Evolutionary conservation across 1,140 invertebrate species (phyloP).

Genomic region (Zaprionus ghesquierei): DNA sequence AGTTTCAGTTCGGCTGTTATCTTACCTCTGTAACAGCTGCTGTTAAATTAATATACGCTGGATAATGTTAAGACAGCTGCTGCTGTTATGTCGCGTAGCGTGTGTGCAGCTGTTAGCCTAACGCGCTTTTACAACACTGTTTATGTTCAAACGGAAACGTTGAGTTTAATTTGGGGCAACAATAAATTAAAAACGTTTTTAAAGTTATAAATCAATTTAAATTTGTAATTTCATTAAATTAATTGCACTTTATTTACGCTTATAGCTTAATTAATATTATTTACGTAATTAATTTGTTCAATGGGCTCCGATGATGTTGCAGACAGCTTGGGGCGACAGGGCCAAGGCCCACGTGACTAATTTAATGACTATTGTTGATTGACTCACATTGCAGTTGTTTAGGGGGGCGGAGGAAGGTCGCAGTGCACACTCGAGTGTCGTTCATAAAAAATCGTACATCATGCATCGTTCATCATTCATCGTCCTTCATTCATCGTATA

Average conservation of each 20-base stretch:
- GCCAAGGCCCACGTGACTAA: slow-evolving; percentile 35
- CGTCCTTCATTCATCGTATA: slow-evolving; percentile 21
- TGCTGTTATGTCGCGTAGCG: not conserved
- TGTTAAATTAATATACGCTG: not conserved
- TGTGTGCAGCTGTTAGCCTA: not conserved
- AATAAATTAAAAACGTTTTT: not conserved
- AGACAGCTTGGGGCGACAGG: slow-evolving; percentile 6
- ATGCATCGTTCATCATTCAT: slow-evolving; percentile 1
- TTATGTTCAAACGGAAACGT: not conserved
- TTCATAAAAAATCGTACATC: not conserved
- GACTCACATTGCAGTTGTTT: slow-evolving; percentile 44
- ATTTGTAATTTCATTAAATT: slow-evolving; percentile 26
- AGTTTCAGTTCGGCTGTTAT: not conserved
- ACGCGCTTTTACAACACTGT: slow-evolving; percentile 4
- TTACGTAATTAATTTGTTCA: slow-evolving; percentile 57
- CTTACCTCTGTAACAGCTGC: not conserved
- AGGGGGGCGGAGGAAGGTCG: not conserved
- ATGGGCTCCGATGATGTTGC: slow-evolving; percentile 19
- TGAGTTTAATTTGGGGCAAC: not conserved
- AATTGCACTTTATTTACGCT: slow-evolving; percentile 64
- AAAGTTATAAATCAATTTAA: not conserved
- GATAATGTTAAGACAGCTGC: slow-evolving; percentile 1
- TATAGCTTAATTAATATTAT: slow-evolving; percentile 25
- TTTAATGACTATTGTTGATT: slow-evolving; percentile 77
- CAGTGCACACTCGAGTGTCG: not conserved